Percentiles rank a stretch among this genome's conserved stretches.
Evolutionary conservation across 2,113 vertebrate species (phyloP).

Genomic region (Cyprinodon variegatus): DNA sequence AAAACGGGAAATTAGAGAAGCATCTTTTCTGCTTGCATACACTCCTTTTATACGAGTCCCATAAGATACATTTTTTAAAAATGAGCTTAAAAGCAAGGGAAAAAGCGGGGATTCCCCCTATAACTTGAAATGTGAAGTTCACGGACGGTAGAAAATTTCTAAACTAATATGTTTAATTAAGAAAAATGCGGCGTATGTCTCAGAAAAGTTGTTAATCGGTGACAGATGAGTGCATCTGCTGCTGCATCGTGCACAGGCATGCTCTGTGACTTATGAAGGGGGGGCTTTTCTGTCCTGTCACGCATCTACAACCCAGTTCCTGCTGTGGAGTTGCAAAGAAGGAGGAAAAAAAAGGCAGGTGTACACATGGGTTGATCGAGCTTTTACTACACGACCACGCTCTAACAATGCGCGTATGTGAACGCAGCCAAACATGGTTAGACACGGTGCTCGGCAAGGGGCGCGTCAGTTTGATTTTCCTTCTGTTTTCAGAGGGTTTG

Average conservation of each 20-base stretch:
- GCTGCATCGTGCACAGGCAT: slow-evolving; percentile 71
- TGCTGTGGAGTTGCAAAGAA: not conserved
- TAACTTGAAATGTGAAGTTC: slow-evolving; percentile 53
- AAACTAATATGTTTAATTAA: slow-evolving; percentile 15
- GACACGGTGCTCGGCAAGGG: slow-evolving; percentile 80
- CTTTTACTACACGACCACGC: slow-evolving; percentile 56
- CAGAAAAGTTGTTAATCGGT: slow-evolving; percentile 41
- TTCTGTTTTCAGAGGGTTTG: slow-evolving; percentile 57
- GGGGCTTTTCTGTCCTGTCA: slow-evolving; percentile 14
- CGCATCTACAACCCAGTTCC: slow-evolving; percentile 44
- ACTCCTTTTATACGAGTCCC: not conserved
- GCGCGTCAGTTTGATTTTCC: slow-evolving; percentile 73
- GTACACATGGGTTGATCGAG: slow-evolving; percentile 80
- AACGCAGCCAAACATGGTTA: slow-evolving; percentile 79
- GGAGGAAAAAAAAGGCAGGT: slow-evolving; percentile 80
- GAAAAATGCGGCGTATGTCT: slow-evolving; percentile 21
- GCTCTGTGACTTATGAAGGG: slow-evolving; percentile 62
- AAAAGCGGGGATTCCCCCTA: slow-evolving; percentile 50
- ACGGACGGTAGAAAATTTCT: slow-evolving; percentile 54
- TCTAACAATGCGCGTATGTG: slow-evolving; percentile 75
- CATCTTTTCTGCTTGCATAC: not conserved
- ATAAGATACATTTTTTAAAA: not conserved
- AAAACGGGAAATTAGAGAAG: not conserved
- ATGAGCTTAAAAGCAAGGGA: not conserved
- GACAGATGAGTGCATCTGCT: slow-evolving; percentile 69